Percentiles rank a stretch among this genome's conserved stretches.
phyloP scores from a whole-genome alignment of 2,888 invertebrate genomes.

The Cephus runcator region DNA sequence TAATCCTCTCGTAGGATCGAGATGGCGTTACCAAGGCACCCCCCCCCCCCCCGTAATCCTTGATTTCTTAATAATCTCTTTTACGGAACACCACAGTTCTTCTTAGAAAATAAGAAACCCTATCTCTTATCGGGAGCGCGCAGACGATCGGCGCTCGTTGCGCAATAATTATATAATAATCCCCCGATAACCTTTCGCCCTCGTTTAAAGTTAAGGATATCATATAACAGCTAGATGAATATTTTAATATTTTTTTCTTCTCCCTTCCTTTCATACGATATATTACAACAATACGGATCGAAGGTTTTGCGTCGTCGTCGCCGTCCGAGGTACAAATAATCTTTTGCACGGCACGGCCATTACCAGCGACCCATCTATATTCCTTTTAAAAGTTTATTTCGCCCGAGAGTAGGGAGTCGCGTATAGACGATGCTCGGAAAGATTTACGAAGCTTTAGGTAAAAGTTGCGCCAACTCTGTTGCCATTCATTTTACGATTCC shows the following conservation, averaged over 20 bases:
- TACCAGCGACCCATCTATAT: neutral
- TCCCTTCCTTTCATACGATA: neutral
- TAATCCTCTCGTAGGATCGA: neutral
- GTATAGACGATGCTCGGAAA: neutral
- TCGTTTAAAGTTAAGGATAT: constrained; percentile 2
- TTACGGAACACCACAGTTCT: neutral
- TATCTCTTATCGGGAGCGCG: too few relatives aligned
- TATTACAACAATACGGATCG: constrained; percentile 24
- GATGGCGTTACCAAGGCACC: neutral
- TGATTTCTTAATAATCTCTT: neutral
- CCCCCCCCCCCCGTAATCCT: neutral
- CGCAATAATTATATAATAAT: neutral
- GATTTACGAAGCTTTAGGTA: neutral
- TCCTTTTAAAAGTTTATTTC: neutral
- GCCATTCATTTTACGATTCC: neutral
- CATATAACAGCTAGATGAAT: constrained; percentile 27
- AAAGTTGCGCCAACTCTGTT: neutral
- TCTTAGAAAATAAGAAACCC: neutral
- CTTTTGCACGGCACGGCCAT: neutral
- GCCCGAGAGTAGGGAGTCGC: neutral
- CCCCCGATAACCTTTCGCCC: neutral
- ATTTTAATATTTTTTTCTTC: constrained; percentile 22
- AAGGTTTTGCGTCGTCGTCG: constrained; percentile 2
- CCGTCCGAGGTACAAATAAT: neutral
- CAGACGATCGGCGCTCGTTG: too few relatives aligned